Evolutionary conservation across 2,888 invertebrate genomes (phyloP), one percentile per base, ranked within the genome.

Genomic region (Colostygia pectinataria): DNA sequence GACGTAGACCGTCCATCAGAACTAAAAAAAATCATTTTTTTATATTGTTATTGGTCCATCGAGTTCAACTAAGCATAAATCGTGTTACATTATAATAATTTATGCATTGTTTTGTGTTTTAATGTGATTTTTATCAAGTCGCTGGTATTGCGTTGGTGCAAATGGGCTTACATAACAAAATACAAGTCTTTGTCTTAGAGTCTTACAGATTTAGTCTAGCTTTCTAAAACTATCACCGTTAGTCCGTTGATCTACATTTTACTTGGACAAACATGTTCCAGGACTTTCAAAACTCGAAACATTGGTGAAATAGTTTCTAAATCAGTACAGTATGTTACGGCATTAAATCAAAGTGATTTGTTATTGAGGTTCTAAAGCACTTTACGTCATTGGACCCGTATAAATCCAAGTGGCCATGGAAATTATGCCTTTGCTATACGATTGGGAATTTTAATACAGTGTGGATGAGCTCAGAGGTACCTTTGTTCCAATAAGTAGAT

Each of bases 341-440:
- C 49, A 63, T 68, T 79, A 77, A 77, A 79, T 79, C 79, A 73
- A 61, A 55, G 68, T 77, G 77, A 79, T 77, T 77, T 77, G 77
- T 77, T 74, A 72, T 73, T 68, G 61, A 65, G 57, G 61, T 61
- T 59, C 59, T 66, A 65, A 70, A 70, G 69, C 62, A 67, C 63
- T 71, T 73, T 69, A 71, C 71, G 71, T 70, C 65, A 65, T 61
- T 66, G 66, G 63, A 63, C 71, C 68, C 64, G 64, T 70, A 78
- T 80, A 80, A 79, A 80, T 79, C 71, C 66, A 61, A 69, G 58
- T 65, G 66, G 63, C 65, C 61, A 66, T 71, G 66, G 67, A 76
- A 76, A 80, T 80, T 78, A 77, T 72, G 67, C 68, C 46, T 47
- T 38, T 28, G 37, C 42, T 44, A 49, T 44, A 39, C 44, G 46